Conservation (phyloP, 2,113 vertebrate species). For the Trinectes maculatus region DNA sequence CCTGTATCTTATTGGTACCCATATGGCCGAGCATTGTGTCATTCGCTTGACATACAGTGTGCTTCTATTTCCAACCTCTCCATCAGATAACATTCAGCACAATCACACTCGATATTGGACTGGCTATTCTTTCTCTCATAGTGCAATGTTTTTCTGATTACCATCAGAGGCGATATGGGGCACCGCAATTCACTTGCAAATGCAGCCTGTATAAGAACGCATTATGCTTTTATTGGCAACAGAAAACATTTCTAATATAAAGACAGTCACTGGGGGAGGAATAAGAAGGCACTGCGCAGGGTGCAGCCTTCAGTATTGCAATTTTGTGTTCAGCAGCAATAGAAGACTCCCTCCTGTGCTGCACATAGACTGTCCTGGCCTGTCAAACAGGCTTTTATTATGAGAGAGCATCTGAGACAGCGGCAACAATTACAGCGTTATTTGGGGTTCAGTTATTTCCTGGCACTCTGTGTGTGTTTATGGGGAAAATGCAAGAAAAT, state of each 20-base stretch:
- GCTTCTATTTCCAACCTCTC: conserved; percentile 68
- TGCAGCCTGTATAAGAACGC: conserved; percentile 68
- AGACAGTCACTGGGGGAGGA: conserved; percentile 53
- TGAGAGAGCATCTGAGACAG: conserved; percentile 58
- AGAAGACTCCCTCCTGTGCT: conserved; percentile 66
- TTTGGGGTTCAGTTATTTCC: conserved; percentile 62
- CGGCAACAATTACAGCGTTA: conserved; percentile 64
- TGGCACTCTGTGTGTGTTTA: conserved; percentile 44
- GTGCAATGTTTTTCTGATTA: conserved; percentile 75
- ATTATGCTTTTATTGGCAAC: conserved; percentile 76
- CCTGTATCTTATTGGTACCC: conserved; percentile 66
- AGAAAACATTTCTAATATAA: conserved; percentile 78
- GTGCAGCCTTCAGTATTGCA: conserved; percentile 68
- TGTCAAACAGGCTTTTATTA: conserved; percentile 73
- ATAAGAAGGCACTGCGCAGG: conserved; percentile 56
- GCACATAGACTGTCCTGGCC: conserved; percentile 46
- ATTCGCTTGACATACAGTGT: conserved; percentile 68
- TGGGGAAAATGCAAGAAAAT: conserved; percentile 25
- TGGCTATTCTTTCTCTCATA: conserved; percentile 63
- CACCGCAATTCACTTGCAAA: conserved; percentile 80
- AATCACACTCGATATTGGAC: conserved; percentile 76
- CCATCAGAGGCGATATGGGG: conserved; percentile 73
- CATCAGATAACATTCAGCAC: conserved; percentile 79
- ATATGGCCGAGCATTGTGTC: conserved; percentile 68
- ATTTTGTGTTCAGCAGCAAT: conserved; percentile 66